phyloP scores from a whole-genome alignment of 2,888 invertebrate genomes.

The Thera obeliscata region DNA sequence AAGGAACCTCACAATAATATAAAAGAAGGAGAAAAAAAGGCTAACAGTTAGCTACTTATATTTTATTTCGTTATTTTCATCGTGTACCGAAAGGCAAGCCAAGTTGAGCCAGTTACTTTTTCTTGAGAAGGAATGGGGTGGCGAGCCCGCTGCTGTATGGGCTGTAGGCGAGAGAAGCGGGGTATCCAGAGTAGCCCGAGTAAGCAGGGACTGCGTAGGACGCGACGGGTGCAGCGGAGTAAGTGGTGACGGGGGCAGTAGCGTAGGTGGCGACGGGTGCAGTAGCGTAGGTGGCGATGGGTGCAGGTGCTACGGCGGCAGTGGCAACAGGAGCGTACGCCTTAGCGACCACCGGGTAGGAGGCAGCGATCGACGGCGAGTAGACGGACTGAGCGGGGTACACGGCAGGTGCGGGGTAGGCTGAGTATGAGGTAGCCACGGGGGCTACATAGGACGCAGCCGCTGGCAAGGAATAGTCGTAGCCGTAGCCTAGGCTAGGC shows the following conservation, averaged over 20 bases:
- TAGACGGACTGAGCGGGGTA: slow-evolving; percentile 21
- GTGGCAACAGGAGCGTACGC: slow-evolving; percentile 17
- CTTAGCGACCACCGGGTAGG: slow-evolving; percentile 19
- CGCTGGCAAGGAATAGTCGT: slow-evolving; percentile 5
- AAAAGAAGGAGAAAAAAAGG: background rate
- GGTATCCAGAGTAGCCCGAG: background rate
- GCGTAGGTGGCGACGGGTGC: slow-evolving; percentile 4
- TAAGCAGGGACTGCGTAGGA: background rate
- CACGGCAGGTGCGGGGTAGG: slow-evolving; percentile 20
- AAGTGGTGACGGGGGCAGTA: background rate
- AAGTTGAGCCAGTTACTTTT: slow-evolving; percentile 1
- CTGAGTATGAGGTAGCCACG: slow-evolving; percentile 20
- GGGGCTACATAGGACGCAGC: slow-evolving; percentile 14
- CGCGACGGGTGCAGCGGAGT: slow-evolving; percentile 1
- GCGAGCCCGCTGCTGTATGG: background rate
- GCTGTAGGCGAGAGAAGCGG: background rate
- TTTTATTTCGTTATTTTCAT: background rate
- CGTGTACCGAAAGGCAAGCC: background rate
- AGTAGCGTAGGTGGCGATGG: slow-evolving; percentile 7
- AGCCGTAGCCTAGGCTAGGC: slow-evolving; percentile 41
- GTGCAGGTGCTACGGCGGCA: slow-evolving; percentile 7
- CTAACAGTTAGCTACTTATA: background rate
- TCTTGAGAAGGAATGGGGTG: background rate
- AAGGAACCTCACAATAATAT: too few relatives aligned
- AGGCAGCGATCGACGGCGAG: slow-evolving; percentile 1